A percentile compares a stretch with the other conserved stretches of the same genome.
Conservation (phyloP, 1,140 invertebrate genomes). For the Diorhabda sublineata region DNA sequence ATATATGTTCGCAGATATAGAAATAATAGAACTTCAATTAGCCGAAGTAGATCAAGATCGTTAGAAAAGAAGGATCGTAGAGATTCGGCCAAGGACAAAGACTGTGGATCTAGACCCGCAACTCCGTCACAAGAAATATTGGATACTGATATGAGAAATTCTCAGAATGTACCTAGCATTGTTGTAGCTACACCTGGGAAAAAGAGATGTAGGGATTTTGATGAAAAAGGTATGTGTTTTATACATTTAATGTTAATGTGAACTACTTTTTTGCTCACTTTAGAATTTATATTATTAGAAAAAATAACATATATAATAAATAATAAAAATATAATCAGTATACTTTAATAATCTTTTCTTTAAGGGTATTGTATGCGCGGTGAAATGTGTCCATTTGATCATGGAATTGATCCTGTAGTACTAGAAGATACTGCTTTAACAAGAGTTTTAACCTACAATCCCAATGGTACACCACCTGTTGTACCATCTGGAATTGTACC, state of each 20-base stretch:
- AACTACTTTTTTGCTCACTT: not conserved
- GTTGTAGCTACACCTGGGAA: slow-evolving; percentile 53
- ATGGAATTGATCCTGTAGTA: slow-evolving; percentile 90
- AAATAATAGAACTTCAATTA: slow-evolving; percentile 20
- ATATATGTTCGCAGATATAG: slow-evolving; percentile 13
- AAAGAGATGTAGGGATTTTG: slow-evolving; percentile 67
- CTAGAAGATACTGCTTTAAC: slow-evolving; percentile 74
- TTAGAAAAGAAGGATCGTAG: slow-evolving; percentile 31
- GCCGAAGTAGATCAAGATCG: slow-evolving; percentile 34
- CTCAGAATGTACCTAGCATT: slow-evolving; percentile 52
- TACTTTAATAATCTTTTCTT: not conserved
- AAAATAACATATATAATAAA: too few species aligned
- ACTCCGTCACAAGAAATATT: slow-evolving; percentile 59
- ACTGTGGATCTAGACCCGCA: slow-evolving; percentile 42
- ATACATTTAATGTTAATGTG: not conserved
- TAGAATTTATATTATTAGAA: not conserved
- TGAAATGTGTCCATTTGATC: slow-evolving; percentile 92
- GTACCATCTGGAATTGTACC: slow-evolving; percentile 24
- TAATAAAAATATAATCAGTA: too few species aligned
- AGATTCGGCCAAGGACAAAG: slow-evolving; percentile 28
- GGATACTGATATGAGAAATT: slow-evolving; percentile 56
- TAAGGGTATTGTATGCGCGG: slow-evolving; percentile 92
- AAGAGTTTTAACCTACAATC: slow-evolving; percentile 55
- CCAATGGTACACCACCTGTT: slow-evolving; percentile 44
- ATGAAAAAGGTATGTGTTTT: slow-evolving; percentile 47